phyloP scores from a whole-genome alignment of 2,888 invertebrate species.

The Thelaira solivaga region DNA sequence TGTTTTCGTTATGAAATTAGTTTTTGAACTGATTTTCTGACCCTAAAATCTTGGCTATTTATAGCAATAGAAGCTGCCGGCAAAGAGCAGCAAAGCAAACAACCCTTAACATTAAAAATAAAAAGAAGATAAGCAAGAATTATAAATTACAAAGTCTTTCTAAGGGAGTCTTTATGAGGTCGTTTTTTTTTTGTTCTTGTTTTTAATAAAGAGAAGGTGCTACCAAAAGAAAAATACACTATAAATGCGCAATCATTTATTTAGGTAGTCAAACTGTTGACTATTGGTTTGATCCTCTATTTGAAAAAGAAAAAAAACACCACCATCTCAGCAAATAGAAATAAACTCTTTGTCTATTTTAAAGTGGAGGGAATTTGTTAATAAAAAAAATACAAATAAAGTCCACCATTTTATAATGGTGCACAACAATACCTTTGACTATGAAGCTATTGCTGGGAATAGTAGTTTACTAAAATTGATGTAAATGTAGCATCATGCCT shows the following conservation, averaged over 20 bases:
- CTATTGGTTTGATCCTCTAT: constrained; percentile 9
- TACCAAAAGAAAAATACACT: too few relatives aligned
- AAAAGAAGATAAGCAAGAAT: background rate
- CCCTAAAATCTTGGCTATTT: constrained; percentile 13
- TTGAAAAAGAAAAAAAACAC: background rate
- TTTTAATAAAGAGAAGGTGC: background rate
- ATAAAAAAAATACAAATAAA: too few relatives aligned
- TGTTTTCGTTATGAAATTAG: background rate
- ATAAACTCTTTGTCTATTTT: too few relatives aligned
- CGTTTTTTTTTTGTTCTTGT: background rate
- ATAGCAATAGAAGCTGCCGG: constrained; percentile 1
- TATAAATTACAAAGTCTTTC: background rate
- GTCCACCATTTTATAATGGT: background rate
- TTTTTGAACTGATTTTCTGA: constrained; percentile 31
- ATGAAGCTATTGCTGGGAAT: background rate
- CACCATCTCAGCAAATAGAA: background rate
- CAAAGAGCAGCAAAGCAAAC: background rate
- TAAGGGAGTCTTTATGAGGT: constrained; percentile 20
- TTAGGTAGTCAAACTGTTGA: background rate
- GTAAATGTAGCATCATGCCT: constrained; percentile 19
- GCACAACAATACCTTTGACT: too few relatives aligned
- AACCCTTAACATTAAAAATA: constrained; percentile 20
- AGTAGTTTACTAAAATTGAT: background rate
- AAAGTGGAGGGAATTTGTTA: constrained; percentile 31
- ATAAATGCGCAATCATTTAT: background rate